Evolutionary conservation across 2,113 vertebrate genomes (phyloP).

Genomic region (Athene noctua): DNA sequence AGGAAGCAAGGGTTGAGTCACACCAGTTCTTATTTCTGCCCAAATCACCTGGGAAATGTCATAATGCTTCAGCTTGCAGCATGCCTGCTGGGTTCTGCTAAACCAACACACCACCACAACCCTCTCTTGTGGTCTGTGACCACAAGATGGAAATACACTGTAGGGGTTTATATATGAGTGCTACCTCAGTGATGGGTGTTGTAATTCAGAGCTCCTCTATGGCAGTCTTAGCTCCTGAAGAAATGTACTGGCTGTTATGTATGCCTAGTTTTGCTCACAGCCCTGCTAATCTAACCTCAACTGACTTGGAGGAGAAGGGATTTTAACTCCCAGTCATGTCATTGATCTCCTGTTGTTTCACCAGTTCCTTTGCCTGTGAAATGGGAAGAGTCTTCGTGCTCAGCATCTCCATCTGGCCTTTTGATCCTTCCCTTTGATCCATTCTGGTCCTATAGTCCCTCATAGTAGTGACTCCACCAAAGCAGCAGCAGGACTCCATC

Average conservation of each 20-base stretch:
- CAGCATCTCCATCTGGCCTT: not conserved
- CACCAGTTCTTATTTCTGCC: not conserved
- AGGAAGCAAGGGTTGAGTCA: not conserved
- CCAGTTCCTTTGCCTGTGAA: not conserved
- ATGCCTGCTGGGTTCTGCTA: not conserved
- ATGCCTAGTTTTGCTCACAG: not conserved
- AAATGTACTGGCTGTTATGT: rapidly evolving
- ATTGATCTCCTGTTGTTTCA: not conserved
- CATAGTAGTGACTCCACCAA: not conserved
- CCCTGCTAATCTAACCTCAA: not conserved
- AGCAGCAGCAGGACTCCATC: not conserved
- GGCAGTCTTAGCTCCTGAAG: not conserved
- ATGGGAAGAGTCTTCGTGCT: not conserved
- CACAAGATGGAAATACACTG: not conserved
- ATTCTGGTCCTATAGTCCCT: not conserved
- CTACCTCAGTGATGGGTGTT: not conserved
- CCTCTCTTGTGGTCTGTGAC: not conserved
- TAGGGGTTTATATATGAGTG: not conserved
- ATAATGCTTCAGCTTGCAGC: not conserved
- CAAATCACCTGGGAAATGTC: not conserved
- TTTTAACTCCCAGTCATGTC: not conserved
- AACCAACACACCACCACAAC: not conserved
- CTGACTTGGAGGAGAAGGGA: not conserved
- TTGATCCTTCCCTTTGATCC: not conserved
- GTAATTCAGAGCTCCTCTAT: not conserved